Conservation (phyloP, 1,140 invertebrate species). For the Andrena cerasifolii region DNA sequence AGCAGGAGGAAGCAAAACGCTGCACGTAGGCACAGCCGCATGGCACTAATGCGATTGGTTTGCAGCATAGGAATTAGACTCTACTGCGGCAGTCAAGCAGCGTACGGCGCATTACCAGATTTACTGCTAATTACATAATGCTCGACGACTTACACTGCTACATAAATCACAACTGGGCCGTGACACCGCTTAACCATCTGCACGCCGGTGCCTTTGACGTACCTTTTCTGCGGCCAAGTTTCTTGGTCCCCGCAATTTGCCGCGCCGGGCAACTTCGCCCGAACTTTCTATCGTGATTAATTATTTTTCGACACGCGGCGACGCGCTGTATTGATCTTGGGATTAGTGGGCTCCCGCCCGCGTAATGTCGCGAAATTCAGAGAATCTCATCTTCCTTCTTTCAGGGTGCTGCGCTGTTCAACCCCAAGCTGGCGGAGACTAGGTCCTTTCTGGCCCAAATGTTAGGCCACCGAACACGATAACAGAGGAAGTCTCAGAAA, state of each 20-base stretch:
- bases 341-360: neutral
- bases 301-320: conserved; percentile 31
- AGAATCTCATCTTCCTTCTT: neutral
- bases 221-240: conserved; percentile 30
- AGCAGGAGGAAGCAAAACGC: conserved; percentile 1
- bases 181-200: conserved; percentile 60
- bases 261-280: neutral
- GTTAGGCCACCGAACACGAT: too few species aligned
- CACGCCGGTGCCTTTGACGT: conserved; percentile 33
- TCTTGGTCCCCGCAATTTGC: neutral
- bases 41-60: conserved; percentile 70
- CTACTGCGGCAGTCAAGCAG: conserved; percentile 42
- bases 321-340: neutral
- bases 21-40: conserved; percentile 35
- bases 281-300: conserved; percentile 31
- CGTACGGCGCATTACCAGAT: conserved; percentile 65
- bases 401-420: too few species aligned
- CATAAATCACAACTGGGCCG: conserved; percentile 58
- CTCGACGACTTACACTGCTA: conserved; percentile 56
- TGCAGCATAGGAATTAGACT: conserved; percentile 61
- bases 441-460: too few species aligned
- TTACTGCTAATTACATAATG: conserved; percentile 73
- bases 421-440: too few species aligned
- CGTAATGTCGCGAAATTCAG: neutral
- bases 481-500: too few species aligned